Conservation (phyloP, 2,113 vertebrate species). For the Empidonax alnorum region DNA sequence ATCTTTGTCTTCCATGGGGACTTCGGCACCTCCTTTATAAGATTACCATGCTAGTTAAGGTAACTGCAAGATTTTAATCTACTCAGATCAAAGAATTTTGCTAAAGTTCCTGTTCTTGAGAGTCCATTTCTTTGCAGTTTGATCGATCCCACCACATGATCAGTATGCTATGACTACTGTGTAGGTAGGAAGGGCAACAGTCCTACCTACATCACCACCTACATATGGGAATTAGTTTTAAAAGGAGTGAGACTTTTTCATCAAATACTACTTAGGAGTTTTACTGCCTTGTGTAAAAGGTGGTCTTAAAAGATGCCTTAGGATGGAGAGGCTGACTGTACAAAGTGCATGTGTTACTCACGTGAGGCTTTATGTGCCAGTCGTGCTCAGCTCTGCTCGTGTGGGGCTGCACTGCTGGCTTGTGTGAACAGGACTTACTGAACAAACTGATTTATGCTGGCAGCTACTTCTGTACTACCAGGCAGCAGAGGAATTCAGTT, state of each 20-base stretch:
- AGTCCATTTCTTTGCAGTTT: not conserved
- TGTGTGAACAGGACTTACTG: not conserved
- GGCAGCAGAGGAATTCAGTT: not conserved
- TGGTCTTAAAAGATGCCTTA: not conserved
- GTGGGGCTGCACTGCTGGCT: not conserved
- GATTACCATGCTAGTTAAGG: not conserved
- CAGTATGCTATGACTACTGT: not conserved
- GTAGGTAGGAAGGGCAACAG: not conserved
- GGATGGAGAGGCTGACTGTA: not conserved
- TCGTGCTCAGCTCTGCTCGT: rapidly evolving
- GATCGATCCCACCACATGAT: not conserved
- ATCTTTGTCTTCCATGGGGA: not conserved
- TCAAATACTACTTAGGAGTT: not conserved
- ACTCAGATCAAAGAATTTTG: not conserved
- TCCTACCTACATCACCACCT: too few species aligned
- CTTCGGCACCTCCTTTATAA: not conserved
- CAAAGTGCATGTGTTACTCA: not conserved
- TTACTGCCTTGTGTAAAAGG: not conserved
- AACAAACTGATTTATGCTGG: not conserved
- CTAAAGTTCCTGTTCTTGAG: not conserved
- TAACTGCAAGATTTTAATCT: not conserved
- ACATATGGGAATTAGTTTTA: not conserved
- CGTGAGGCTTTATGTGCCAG: not conserved
- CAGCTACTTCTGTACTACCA: not conserved
- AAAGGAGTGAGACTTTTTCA: not conserved